Evolutionary conservation across 2,797 vertebrate species (phyloP), one percentile per base, ranked within the genome.

Genomic region (Xenopus petersii): DNA sequence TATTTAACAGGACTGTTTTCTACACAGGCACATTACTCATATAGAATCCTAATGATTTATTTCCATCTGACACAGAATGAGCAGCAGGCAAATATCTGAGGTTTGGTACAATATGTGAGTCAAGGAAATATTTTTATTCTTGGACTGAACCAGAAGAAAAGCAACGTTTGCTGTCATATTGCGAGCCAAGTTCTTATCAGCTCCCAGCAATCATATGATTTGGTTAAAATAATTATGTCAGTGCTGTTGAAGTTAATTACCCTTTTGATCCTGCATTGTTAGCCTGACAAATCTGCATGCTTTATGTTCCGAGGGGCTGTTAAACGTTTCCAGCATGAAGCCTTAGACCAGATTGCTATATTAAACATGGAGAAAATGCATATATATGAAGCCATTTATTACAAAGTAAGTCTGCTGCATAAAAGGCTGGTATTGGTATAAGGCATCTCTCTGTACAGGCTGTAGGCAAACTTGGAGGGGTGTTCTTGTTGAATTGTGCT

Each of bases 181-280:
- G 16, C 5, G 15, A 56, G 54, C 15, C 54, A 56, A 56, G 5
- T 16, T 17, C 54, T 56, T 56, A 56, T 56, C n/a, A 8, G 16
- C n/a, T 16, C 54, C 16, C 54, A 12, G 49, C 15, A 51, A 51
- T 15, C 11, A 12, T 51, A 64, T 75, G 73, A 69, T 51, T 46
- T 61, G 2, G 42, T 10, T 16, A 21, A 17, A 55, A 56, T 56
- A 56, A 56, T 56, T 16, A 56, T 56, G 54, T 17, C 54, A 56
- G 54, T 17, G 16, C 54, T 17, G 16, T 56, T 56, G 54, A 56
- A 16, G 54, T 16, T 56, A 56, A 56, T 56, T 17, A 16, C 5
- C 7, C 54, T 56, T 56, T 56, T 56, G 54, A 55, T 55, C 54
- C 54, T 55, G 54, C 13, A n/a, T 55, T 16, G 54, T 55, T 15